A percentile compares a stretch with the other conserved stretches of the same genome.
Evolutionary conservation across 37 sponge, comb jelly and placozoan species (phyloP).

Genomic region (Mnemiopsis leidyi): DNA sequence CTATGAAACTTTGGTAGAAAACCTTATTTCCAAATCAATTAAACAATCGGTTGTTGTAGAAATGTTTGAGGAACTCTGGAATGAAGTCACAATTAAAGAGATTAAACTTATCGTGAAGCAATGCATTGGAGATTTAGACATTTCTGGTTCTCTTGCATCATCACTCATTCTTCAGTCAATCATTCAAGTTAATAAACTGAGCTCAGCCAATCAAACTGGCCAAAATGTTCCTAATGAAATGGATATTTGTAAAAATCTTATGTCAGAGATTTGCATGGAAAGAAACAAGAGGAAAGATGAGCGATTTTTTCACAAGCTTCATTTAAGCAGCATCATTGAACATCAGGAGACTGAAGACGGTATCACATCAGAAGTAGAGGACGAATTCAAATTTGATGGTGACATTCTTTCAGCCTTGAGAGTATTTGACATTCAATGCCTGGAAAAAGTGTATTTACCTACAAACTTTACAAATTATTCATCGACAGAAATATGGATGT

Average conservation of each 20-base stretch:
- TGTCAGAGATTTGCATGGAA: conserved; percentile 4
- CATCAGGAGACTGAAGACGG: background rate
- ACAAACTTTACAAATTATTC: background rate
- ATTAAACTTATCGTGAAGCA: conserved; percentile 19
- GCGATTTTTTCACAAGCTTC: background rate
- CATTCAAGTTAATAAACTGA: background rate
- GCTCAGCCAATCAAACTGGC: background rate
- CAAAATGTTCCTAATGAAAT: background rate
- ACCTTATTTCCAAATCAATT: conserved; percentile 2
- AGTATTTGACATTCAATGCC: conserved; percentile 6
- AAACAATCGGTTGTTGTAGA: background rate
- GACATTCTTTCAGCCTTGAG: background rate
- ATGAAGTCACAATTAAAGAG: background rate
- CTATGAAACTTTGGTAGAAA: conserved; percentile 7
- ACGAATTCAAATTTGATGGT: background rate
- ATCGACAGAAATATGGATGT: background rate
- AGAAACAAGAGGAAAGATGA: conserved; percentile 8
- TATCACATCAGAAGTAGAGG: background rate
- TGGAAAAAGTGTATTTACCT: background rate
- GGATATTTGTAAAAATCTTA: conserved; percentile 3
- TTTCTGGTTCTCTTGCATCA: conserved; percentile 10
- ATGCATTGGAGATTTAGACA: background rate
- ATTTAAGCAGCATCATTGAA: background rate
- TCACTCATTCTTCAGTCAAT: background rate
- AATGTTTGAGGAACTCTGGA: conserved; percentile 19